Evolutionary conservation across 2,888 invertebrate genomes (phyloP).

Genomic region (Oligia latruncula): DNA sequence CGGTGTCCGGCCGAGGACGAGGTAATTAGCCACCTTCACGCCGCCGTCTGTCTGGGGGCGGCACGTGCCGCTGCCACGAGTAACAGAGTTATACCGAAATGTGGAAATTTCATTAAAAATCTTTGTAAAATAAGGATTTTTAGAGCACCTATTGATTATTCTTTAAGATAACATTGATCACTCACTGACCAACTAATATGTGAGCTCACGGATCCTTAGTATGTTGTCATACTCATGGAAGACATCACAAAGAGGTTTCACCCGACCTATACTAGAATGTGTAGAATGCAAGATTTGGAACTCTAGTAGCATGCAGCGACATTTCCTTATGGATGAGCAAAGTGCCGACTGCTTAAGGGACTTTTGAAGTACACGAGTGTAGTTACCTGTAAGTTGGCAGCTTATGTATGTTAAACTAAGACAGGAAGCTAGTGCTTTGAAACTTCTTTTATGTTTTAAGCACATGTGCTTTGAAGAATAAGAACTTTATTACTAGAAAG

Average conservation of each 20-base stretch:
- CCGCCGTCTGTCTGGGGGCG: slow-evolving; percentile 62
- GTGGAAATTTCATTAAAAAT: slow-evolving; percentile 8
- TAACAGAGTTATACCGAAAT: slow-evolving; percentile 11
- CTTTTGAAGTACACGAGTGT: neutral
- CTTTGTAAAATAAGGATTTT: slow-evolving; percentile 5
- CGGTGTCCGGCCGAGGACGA: slow-evolving; percentile 77
- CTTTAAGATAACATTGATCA: neutral
- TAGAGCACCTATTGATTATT: neutral
- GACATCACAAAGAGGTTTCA: neutral
- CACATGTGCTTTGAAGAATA: neutral
- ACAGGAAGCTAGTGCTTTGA: neutral
- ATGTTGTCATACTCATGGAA: neutral
- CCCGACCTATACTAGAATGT: neutral
- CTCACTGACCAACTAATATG: neutral
- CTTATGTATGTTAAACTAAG: slow-evolving; percentile 18
- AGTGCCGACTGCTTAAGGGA: neutral
- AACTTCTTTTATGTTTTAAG: slow-evolving; percentile 11
- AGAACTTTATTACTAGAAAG: neutral
- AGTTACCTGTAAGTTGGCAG: neutral
- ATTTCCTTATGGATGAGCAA: neutral
- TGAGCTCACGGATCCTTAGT: neutral
- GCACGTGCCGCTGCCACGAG: slow-evolving; percentile 60
- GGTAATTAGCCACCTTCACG: slow-evolving; percentile 83
- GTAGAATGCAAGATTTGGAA: neutral
- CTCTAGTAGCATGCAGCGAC: neutral